Evolutionary conservation across 2,888 invertebrate species (phyloP).

Genomic region (Xanthostigma xanthostigma): DNA sequence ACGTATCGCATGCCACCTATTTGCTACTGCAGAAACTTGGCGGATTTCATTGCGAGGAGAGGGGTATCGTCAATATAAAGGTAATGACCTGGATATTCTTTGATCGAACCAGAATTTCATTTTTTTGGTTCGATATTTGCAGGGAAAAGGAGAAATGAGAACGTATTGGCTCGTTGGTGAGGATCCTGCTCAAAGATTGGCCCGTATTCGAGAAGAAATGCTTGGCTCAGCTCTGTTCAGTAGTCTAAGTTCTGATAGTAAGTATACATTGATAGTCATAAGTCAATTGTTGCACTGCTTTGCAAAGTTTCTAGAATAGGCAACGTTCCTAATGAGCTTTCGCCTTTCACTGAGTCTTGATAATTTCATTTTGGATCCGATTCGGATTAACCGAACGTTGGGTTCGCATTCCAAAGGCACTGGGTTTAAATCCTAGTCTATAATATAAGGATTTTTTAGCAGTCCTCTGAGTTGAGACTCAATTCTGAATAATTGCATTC

Average conservation of each 20-base stretch:
- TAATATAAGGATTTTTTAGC: no score
- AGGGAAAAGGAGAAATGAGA: slow-evolving; percentile 80
- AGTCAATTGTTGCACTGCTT: not conserved
- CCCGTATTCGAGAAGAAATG: slow-evolving; percentile 28
- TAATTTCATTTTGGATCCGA: no score
- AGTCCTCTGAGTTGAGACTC: no score
- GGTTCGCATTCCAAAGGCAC: no score
- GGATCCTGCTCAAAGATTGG: slow-evolving; percentile 29
- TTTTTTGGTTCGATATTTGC: slow-evolving; percentile 18
- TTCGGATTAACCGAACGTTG: no score
- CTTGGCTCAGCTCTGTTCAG: slow-evolving; percentile 28
- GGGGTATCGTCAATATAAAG: slow-evolving; percentile 88
- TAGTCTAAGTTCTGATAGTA: slow-evolving; percentile 30
- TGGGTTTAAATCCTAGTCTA: no score
- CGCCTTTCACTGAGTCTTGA: no score
- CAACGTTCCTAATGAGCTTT: no score
- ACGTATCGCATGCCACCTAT: slow-evolving; percentile 81
- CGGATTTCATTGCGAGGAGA: slow-evolving; percentile 63
- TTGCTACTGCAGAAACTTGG: slow-evolving; percentile 69
- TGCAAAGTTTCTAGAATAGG: not conserved
- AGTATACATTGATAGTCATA: slow-evolving; percentile 12
- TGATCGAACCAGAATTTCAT: slow-evolving; percentile 11
- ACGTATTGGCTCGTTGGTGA: slow-evolving; percentile 83
- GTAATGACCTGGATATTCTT: slow-evolving; percentile 28
- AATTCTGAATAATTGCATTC: no score